These are phyloP conservation scores for Xylocampa areola DNA, from an alignment of 2,888 invertebrate species.

Conservation along the genomic window DNA sequence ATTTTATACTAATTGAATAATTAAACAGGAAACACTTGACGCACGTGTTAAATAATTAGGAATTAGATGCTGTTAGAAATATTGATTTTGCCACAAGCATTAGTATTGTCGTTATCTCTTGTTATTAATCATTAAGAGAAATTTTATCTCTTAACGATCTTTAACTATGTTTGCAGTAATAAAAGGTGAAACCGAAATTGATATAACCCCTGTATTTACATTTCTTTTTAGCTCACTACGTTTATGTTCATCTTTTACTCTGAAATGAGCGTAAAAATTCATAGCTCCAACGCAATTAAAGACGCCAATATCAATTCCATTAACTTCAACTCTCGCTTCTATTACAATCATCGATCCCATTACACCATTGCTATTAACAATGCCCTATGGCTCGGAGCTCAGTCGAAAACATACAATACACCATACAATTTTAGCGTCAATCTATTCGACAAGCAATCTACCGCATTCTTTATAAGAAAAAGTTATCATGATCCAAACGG, in stretches of 20 bases:
- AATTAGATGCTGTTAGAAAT: slow-evolving; percentile 8
- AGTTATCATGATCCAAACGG: slow-evolving; percentile 56
- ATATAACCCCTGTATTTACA: neutral
- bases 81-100: slow-evolving; percentile 16
- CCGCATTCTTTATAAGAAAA: slow-evolving; percentile 57
- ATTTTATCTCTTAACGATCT: neutral
- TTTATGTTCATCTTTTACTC: slow-evolving; percentile 15
- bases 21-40: slow-evolving; percentile 27
- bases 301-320: slow-evolving; percentile 34
- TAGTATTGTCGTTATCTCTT: slow-evolving; percentile 10
- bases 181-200: neutral
- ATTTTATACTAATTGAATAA: slow-evolving; percentile 34
- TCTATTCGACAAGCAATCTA: slow-evolving; percentile 58
- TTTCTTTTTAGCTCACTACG: slow-evolving; percentile 24
- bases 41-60: slow-evolving; percentile 17
- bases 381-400: slow-evolving; percentile 27
- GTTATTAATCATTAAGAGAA: slow-evolving; percentile 1
- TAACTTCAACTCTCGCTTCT: slow-evolving; percentile 36
- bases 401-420: slow-evolving; percentile 46
- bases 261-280: slow-evolving; percentile 11
- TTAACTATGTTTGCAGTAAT: neutral
- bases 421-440: slow-evolving; percentile 59
- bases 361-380: slow-evolving; percentile 47
- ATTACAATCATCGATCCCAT: slow-evolving; percentile 44
- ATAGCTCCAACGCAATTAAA: slow-evolving; percentile 41